A percentile compares a stretch with the other conserved stretches of the same genome.
These are phyloP conservation scores for Anoura caudifer DNA, from an alignment of 2,113 vertebrate genomes.

Conservation along the genomic window DNA sequence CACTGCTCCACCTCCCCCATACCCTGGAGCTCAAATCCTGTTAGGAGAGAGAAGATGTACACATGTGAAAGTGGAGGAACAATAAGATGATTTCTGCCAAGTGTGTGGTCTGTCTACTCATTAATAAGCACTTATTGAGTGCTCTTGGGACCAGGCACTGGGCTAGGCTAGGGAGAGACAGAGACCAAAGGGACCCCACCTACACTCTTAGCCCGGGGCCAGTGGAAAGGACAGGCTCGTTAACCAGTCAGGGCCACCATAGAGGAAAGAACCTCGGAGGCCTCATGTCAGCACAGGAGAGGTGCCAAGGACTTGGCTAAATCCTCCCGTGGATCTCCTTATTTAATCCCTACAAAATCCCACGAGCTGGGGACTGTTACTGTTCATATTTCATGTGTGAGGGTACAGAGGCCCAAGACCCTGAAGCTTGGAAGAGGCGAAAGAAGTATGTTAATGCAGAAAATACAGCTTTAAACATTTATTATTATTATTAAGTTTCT, in stretches of 20 bases:
- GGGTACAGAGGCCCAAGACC: not conserved
- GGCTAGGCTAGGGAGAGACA: not conserved
- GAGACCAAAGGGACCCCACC: not conserved
- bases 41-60: constrained; percentile 60
- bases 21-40: constrained; percentile 51
- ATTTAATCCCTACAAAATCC: not conserved
- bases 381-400: not conserved
- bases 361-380: too few species aligned
- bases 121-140: constrained; percentile 49
- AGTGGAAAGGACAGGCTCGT: not conserved
- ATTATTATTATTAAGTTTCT: not conserved
- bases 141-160: not conserved
- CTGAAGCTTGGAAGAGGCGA: not conserved
- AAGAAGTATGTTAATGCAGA: not conserved
- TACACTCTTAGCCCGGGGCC: not conserved
- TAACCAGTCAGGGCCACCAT: not conserved
- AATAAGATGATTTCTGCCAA: constrained; percentile 62
- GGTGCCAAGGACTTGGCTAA: not conserved
- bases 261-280: not conserved
- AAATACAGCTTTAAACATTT: not conserved
- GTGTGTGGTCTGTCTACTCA: constrained; percentile 69
- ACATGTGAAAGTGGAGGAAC: constrained; percentile 48
- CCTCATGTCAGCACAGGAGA: not conserved
- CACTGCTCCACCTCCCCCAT: not conserved
- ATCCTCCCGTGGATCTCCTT: not conserved